Evolutionary conservation across 2,888 invertebrate genomes (phyloP), one percentile per base, ranked within the genome.

Genomic region (Trissoscelio sp.): DNA sequence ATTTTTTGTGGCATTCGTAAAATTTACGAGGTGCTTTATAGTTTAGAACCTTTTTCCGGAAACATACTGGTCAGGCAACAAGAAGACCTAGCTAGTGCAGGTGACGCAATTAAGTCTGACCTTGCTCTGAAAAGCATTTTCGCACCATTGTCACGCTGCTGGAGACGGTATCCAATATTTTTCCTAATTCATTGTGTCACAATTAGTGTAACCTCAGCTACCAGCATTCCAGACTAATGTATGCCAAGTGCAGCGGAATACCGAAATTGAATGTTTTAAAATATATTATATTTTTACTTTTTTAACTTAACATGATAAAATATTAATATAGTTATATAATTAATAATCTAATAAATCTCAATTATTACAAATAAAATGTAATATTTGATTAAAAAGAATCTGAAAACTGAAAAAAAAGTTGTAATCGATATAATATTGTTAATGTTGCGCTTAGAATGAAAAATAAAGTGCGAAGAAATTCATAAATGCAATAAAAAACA

Each of bases 51-150:
- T 81, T 82, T 79, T 83, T 79, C 57, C 66, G 77, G 74, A 83
- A 81, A 83, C 78, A 57, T 53, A 70, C 46, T 73, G 72, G 48
- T 39, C 82, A 82, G 79, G 83, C 75, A 81, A 66, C 78, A 81
- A 79, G 37, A 60, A 66, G 28, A 22, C 42, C 58, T 53, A 58
- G 79, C 79, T 67, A 46, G 83, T 85, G 88, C 90, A 91, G 89
- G 90, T 91, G 91, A 90, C 84, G 89, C 89, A 89, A 90, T 88
- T 87, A 85, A 85, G 84, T 79, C 53, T 81, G 88, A 88, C 91
- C 91, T 91, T 88, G 89, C 87, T 86, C 89, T 70, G 84, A 84
- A 89, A 90, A 88, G 24, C 85, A 84, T 88, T 88, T 88, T 87
- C 83, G 83, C 88, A 86, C 87, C 87, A 85, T 77, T 81, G 78